Evolutionary conservation across 2,797 vertebrate species (phyloP).

Genomic region (Sebastes taczanowskii): DNA sequence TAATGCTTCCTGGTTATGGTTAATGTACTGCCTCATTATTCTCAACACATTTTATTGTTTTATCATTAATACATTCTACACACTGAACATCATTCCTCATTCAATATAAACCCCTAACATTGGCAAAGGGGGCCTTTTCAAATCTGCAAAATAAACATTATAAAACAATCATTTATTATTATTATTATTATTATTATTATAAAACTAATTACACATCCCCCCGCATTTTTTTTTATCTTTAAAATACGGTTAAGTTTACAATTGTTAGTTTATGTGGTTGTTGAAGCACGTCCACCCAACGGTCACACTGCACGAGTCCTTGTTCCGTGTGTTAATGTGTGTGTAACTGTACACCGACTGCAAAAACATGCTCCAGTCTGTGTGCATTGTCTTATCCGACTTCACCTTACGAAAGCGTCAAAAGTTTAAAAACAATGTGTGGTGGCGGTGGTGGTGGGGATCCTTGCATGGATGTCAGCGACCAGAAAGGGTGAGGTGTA

Average conservation of each 20-base stretch:
- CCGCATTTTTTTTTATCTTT: constrained; percentile 26
- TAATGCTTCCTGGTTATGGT: not conserved
- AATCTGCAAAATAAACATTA: constrained; percentile 69
- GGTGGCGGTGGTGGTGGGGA: constrained; percentile 1
- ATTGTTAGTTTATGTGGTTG: constrained; percentile 41
- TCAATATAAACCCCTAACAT: constrained; percentile 20
- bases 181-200: constrained; percentile 48
- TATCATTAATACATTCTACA: constrained; percentile 57
- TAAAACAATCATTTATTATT: constrained; percentile 69
- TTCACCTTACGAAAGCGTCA: constrained; percentile 1
- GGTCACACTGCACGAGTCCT: constrained; percentile 33
- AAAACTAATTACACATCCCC: constrained; percentile 72
- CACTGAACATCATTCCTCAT: constrained; percentile 20
- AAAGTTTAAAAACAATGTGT: constrained; percentile 34
- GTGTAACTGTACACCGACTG: constrained; percentile 9
- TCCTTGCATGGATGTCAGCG: constrained; percentile 42
- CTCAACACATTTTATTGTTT: constrained; percentile 42
- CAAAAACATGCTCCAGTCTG: constrained; percentile 18
- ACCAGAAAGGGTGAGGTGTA: not conserved
- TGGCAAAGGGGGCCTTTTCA: constrained; percentile 29
- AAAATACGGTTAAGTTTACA: constrained; percentile 63
- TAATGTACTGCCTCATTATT: not conserved
- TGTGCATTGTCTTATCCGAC: not conserved
- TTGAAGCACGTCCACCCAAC: constrained; percentile 21
- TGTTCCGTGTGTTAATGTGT: not conserved